These are phyloP conservation scores for Dolichallabes microphthalmus DNA, from an alignment of 2,113 vertebrate species.

Conservation along the genomic window DNA sequence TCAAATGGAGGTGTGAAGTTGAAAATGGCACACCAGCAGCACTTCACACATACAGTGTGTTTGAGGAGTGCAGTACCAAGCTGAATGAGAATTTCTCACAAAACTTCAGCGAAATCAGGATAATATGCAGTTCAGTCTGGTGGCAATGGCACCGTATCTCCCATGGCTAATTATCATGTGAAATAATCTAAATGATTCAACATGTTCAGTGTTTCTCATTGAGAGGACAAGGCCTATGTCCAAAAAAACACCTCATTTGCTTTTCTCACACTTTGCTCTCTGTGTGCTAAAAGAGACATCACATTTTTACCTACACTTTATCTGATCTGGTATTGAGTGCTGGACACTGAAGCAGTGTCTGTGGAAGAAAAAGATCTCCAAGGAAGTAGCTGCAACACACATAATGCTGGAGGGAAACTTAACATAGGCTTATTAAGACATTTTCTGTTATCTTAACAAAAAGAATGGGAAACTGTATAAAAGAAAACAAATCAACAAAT, in stretches of 20 bases:
- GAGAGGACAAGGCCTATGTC: neutral
- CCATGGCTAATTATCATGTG: neutral
- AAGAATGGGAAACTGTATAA: neutral
- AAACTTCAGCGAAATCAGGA: slow-evolving; percentile 29
- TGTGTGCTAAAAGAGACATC: neutral
- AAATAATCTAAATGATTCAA: slow-evolving; percentile 7
- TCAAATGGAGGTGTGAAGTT: slow-evolving; percentile 50
- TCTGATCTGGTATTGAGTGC: neutral
- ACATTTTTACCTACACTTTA: neutral
- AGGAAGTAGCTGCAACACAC: neutral
- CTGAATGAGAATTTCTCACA: slow-evolving; percentile 39
- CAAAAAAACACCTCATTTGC: neutral
- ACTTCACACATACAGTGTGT: slow-evolving; percentile 45
- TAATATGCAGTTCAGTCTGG: neutral
- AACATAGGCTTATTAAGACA: neutral
- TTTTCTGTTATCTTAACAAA: neutral
- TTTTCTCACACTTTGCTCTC: neutral
- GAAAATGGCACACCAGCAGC: slow-evolving; percentile 53
- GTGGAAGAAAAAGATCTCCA: neutral
- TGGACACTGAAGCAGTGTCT: neutral
- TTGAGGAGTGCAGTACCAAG: slow-evolving; percentile 36
- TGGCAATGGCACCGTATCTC: neutral
- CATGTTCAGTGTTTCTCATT: neutral
- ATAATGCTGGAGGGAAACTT: neutral
- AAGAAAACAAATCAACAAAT: neutral